phyloP scores from a whole-genome alignment of 2,113 vertebrate species.

The Pollimyrus isidori region DNA sequence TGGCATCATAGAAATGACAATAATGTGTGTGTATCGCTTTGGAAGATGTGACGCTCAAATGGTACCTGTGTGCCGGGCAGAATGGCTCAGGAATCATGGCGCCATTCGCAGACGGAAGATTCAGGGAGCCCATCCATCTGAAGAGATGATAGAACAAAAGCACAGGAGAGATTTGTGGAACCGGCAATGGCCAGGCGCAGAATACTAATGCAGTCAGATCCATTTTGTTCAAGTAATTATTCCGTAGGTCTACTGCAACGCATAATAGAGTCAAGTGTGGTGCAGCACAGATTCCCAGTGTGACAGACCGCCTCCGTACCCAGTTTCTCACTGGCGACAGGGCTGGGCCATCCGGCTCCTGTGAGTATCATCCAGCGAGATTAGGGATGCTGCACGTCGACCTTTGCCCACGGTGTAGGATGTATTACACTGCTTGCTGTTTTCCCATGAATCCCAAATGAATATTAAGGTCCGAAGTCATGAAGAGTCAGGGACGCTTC shows the following conservation, averaged over 20 bases:
- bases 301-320: not conserved
- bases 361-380: not conserved
- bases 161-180: not conserved
- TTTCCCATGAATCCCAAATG: not conserved
- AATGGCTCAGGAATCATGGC: not conserved
- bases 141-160: not conserved
- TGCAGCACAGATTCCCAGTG: not conserved
- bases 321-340: not conserved
- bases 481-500: not conserved
- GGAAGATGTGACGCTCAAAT: not conserved
- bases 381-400: not conserved
- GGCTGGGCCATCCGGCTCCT: not conserved
- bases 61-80: not conserved
- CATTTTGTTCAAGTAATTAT: constrained; percentile 18
- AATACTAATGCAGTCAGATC: constrained; percentile 9
- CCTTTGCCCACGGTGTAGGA: not conserved
- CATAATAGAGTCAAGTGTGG: not conserved
- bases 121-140: not conserved
- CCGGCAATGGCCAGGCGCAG: not conserved
- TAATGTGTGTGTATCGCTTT: not conserved
- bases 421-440: not conserved
- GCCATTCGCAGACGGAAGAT: not conserved
- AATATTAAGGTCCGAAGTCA: not conserved
- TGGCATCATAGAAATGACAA: not conserved
- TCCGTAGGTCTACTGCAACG: not conserved